Base-by-base conservation (phyloP, 2,797 vertebrate genomes). In the Hoplostethus mediterraneus region DNA sequence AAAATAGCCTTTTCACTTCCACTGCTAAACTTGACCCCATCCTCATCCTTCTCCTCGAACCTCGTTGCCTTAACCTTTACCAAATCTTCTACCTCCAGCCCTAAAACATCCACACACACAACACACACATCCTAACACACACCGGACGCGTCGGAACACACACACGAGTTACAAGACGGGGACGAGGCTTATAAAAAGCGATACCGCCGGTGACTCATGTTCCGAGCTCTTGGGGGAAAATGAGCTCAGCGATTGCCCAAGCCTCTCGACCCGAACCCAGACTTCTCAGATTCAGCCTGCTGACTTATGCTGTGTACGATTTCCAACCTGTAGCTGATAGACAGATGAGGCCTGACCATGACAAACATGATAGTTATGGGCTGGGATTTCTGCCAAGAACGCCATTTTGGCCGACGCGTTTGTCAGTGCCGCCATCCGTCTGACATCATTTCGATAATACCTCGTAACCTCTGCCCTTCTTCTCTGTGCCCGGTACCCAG, bases 351-450 rank as follows among this genome's bases (percentile, higher is more conserved):
- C 58, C 78, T 69, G 72, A 73, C 82, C 38, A 56, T 72, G 82
- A 85, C 63, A 76, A 80, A 80, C 81, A 75, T 66, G 68, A 71
- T 61, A 59, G 74, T 71, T 81, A 75, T 82, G 71, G 49, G 21
- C 76, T 87, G 78, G 81, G 81, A 77, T 73, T 74, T 72, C 67
- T 68, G 79, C 88, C 87, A 87, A 74, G 67, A 86, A 85, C 84
- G 72, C 69, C 83, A 84, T 88, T 90, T 87, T 76, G 67, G 38
- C 63, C 70, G 64, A 21, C 63, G 63, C 74, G 76, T 86, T 87
- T 84, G 82, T 86, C 82, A 84, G 49, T 73, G 80, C 78, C 54
- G 77, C 80, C 85, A 85, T 85, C 83, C 90, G 83, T 56, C 55
- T 45, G 70, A 72, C 75, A 87, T 81, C 71, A 81, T 89, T 83